Conservation (phyloP, 2,113 vertebrate species). For the Aspidoscelis tigris region DNA sequence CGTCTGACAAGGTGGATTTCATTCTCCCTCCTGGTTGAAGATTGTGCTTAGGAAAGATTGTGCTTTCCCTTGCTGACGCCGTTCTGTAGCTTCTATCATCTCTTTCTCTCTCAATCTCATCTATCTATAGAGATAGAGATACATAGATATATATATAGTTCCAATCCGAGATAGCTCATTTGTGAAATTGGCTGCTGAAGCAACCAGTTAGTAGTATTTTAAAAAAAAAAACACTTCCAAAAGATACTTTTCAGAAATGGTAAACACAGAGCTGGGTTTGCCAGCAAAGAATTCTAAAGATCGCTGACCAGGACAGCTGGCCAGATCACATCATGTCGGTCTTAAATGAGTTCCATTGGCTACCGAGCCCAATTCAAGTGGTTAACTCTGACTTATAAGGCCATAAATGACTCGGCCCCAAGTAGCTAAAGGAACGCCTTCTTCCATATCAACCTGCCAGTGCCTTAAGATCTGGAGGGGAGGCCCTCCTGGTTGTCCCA, state of each 20-base stretch:
- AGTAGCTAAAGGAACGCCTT: too few relatives aligned
- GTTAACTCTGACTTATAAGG: too few relatives aligned
- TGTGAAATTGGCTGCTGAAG: background rate
- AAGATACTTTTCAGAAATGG: background rate
- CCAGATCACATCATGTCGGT: too few relatives aligned
- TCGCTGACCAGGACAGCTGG: too few relatives aligned
- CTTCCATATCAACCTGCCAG: too few relatives aligned
- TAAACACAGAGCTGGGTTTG: conserved; percentile 31
- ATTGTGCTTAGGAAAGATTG: conserved; percentile 1
- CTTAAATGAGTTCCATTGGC: too few relatives aligned
- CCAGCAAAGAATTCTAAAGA: conserved; percentile 44
- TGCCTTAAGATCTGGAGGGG: too few relatives aligned
- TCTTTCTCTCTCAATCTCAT: background rate
- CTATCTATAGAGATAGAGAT: too few relatives aligned
- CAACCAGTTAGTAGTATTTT: too few relatives aligned
- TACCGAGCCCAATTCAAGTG: too few relatives aligned
- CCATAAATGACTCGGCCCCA: too few relatives aligned
- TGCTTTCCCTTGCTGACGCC: conserved; percentile 30
- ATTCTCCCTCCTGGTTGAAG: conserved; percentile 47
- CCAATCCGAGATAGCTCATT: background rate
- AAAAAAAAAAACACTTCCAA: conserved; percentile 13
- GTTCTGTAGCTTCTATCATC: conserved; percentile 34
- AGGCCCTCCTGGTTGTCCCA: too few relatives aligned
- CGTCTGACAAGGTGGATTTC: conserved; percentile 36
- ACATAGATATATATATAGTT: background rate